These are phyloP conservation scores for Hemibagrus guttatus DNA, from an alignment of 2,797 vertebrate genomes.

Conservation along the genomic window DNA sequence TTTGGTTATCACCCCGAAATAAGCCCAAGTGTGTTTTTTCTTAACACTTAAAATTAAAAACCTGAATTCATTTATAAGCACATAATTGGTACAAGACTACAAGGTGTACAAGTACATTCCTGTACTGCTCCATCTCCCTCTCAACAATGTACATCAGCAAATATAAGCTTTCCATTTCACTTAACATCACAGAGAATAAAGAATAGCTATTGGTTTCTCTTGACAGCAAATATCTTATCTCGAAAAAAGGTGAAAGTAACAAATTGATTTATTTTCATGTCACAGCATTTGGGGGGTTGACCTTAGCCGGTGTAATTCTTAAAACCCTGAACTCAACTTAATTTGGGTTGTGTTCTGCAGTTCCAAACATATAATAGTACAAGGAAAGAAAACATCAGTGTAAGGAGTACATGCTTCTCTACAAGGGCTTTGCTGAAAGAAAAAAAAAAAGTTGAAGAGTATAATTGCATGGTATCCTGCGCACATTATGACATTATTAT, in stretches of 20 bases:
- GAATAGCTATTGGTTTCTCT: constrained; percentile 44
- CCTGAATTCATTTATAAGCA: constrained; percentile 45
- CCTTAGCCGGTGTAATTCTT: constrained; percentile 33
- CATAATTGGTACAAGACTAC: constrained; percentile 41
- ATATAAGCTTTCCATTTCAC: constrained; percentile 50
- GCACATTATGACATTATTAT: not conserved
- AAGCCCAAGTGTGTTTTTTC: constrained; percentile 33
- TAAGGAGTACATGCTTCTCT: not conserved
- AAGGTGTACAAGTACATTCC: constrained; percentile 18
- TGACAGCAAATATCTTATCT: constrained; percentile 45
- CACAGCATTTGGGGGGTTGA: constrained; percentile 25
- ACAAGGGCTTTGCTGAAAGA: not conserved
- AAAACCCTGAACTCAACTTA: constrained; percentile 42
- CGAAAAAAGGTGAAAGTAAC: constrained; percentile 46
- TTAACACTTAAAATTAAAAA: constrained; percentile 39
- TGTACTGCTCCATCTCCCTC: constrained; percentile 39
- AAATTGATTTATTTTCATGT: constrained; percentile 52
- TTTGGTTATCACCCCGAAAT: constrained; percentile 33
- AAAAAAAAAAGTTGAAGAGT: not conserved
- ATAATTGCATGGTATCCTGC: not conserved
- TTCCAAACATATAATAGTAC: constrained; percentile 29
- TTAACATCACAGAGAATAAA: constrained; percentile 38
- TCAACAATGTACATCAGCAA: constrained; percentile 44
- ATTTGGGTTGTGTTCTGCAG: constrained; percentile 37
- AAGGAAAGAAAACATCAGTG: constrained; percentile 6